Evolutionary conservation across 2,888 invertebrate genomes (phyloP), one percentile per base, ranked within the genome.

Genomic region (Seira sanloemensis): DNA sequence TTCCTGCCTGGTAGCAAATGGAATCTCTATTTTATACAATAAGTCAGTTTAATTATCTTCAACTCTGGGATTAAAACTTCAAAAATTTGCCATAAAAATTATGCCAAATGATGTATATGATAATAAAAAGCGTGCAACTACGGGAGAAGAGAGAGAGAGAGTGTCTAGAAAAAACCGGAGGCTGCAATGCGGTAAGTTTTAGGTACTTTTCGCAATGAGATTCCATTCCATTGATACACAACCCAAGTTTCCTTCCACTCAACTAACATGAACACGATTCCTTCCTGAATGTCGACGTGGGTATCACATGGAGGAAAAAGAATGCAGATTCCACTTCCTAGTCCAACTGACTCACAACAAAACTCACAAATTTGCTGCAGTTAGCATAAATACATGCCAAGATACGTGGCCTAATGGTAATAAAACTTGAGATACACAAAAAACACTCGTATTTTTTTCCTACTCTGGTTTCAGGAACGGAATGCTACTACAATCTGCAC

Each of bases 131-230:
- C 12, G 7, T 12, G n/a, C 62, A 12, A 66, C 23, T 18, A 65
- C 9, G 23, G 9, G 23, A 65, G 18, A 18, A 19, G 65, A 18
- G 21, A 21, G 12, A 9, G 12, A 65, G 5, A 62, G 12, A 18
- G 18, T 65, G n/a, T 21, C 23, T 19, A 19, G 18, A 23, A 21
- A 27, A 19, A 18, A 25, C 1, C 18, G 7, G 58, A 69, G 62
- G 80, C 80, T 80, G 80, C 80, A 80, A 74, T 80, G 80, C 80
- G 69, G 80, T 68, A 80, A 54, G 25, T 80, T 80, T 68, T 80
- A 80, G 80, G 80, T 80, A 80, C 58, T 74, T 75, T 66, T 66
- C 2, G n/a, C 18, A 67, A 16, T 18, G 7, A 76, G 50, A 76
- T 68, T 26, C 67, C 46, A 50, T 18, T 58, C 58, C 12, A 74